A percentile compares a stretch with the other conserved stretches of the same genome.
These are phyloP conservation scores for Ypsolopha sequella DNA, from an alignment of 2,888 invertebrate genomes.

Conservation along the genomic window DNA sequence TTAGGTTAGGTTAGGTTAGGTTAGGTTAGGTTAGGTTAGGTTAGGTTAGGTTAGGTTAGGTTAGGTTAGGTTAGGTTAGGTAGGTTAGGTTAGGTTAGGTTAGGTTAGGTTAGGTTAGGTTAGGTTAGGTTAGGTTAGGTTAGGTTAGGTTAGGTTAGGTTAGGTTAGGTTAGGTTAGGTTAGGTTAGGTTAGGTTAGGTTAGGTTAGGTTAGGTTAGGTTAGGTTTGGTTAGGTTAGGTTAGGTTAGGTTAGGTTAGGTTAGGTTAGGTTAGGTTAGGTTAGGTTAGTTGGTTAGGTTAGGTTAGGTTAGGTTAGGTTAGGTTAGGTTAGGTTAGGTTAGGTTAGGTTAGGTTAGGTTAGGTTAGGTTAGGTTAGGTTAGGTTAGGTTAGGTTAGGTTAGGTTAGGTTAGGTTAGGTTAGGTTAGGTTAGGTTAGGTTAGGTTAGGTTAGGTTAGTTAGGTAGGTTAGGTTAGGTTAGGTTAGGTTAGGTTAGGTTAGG, in stretches of 20 bases:
- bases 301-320: slow-evolving; percentile 12
- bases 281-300: slow-evolving; percentile 16
- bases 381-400: slow-evolving; percentile 11
- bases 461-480: slow-evolving; percentile 14
- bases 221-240: slow-evolving; percentile 16
- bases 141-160: slow-evolving; percentile 13
- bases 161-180: slow-evolving; percentile 11
- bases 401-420: slow-evolving; percentile 11
- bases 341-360: slow-evolving; percentile 13
- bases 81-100: slow-evolving; percentile 17
- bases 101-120: slow-evolving; percentile 16
- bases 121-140: slow-evolving; percentile 16
- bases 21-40: slow-evolving; percentile 12
- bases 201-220: slow-evolving; percentile 16
- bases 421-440: slow-evolving; percentile 13
- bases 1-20: slow-evolving; percentile 13
- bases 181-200: slow-evolving; percentile 12
- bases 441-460: slow-evolving; percentile 15
- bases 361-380: slow-evolving; percentile 12
- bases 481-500: slow-evolving; percentile 12
- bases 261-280: slow-evolving; percentile 15
- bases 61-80: slow-evolving; percentile 16
- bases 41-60: slow-evolving; percentile 16
- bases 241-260: slow-evolving; percentile 15
- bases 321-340: slow-evolving; percentile 14